phyloP scores from a whole-genome alignment of 1,140 invertebrate genomes.

The Bombyx mandarina region DNA sequence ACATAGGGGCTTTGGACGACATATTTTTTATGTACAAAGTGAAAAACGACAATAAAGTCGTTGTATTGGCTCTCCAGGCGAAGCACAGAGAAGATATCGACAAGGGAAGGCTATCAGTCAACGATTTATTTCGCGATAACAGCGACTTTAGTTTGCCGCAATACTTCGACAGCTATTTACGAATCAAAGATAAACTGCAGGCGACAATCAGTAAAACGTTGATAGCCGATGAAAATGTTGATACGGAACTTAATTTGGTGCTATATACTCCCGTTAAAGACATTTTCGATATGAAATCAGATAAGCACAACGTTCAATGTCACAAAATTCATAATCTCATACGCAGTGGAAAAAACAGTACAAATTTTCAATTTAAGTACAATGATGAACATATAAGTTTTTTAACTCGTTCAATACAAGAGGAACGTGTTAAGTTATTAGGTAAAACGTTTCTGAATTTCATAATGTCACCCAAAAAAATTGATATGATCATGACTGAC shows the following conservation, averaged over 20 bases:
- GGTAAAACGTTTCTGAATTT: constrained; percentile 10
- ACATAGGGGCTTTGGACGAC: constrained; percentile 16
- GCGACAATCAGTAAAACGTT: constrained; percentile 4
- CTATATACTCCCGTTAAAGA: constrained; percentile 15
- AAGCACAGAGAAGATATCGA: constrained; percentile 7
- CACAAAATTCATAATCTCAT: constrained; percentile 12
- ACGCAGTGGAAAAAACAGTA: constrained; percentile 2
- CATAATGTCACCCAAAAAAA: constrained; percentile 8
- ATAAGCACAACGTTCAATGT: constrained; percentile 3
- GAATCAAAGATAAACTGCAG: constrained; percentile 12
- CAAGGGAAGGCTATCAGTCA: constrained; percentile 1
- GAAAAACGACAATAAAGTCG: constrained; percentile 1
- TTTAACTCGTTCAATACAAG: constrained; percentile 10
- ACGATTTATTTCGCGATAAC: constrained; percentile 1
- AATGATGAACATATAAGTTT: constrained; percentile 6
- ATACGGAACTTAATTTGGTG: constrained; percentile 15
- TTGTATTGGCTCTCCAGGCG: constrained; percentile 7
- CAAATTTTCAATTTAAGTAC: constrained; percentile 15
- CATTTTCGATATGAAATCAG: constrained; percentile 6
- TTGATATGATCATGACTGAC: constrained; percentile 6
- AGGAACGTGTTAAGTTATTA: constrained; percentile 8
- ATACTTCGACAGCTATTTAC: constrained; percentile 17
- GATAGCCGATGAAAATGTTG: constrained; percentile 11
- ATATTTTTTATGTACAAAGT: constrained; percentile 12
- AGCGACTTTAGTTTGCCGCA: constrained; percentile 9